Evolutionary conservation across 2,797 vertebrate genomes (phyloP).

Genomic region (Alca torda): DNA sequence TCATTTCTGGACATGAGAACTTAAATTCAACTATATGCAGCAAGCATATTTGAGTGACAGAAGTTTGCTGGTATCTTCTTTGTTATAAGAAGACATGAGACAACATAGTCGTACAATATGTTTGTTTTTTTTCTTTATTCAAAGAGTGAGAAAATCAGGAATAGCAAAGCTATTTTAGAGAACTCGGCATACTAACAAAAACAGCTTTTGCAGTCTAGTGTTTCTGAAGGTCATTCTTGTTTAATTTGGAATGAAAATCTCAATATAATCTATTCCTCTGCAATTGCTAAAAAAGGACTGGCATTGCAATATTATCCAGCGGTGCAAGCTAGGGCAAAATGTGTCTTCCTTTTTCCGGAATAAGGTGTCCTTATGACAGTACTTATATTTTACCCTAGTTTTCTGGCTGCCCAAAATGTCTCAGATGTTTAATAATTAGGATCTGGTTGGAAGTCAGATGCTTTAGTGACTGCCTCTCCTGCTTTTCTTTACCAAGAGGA

Average conservation of each 20-base stretch:
- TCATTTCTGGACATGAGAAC: not conserved
- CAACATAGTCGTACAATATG: not conserved
- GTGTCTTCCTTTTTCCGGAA: not conserved
- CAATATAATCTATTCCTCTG: not conserved
- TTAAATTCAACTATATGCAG: not conserved
- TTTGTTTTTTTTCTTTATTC: not conserved
- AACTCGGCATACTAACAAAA: not conserved
- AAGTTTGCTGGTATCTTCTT: not conserved
- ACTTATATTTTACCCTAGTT: not conserved
- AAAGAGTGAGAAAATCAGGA: not conserved
- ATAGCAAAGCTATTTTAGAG: not conserved
- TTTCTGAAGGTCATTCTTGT: not conserved
- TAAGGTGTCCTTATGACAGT: not conserved
- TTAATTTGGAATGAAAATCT: conserved; percentile 8
- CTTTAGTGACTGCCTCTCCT: not conserved
- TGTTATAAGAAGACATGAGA: not conserved
- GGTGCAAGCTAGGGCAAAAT: not conserved
- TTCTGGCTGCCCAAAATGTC: not conserved
- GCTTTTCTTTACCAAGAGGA: not conserved
- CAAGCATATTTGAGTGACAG: not conserved
- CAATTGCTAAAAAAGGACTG: not conserved
- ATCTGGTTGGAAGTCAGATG: not conserved
- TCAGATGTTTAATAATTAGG: not conserved
- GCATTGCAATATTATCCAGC: not conserved
- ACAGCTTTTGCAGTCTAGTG: not conserved